Base-by-base conservation (phyloP, 2,113 vertebrate genomes). In the Callipepla squamata region DNA sequence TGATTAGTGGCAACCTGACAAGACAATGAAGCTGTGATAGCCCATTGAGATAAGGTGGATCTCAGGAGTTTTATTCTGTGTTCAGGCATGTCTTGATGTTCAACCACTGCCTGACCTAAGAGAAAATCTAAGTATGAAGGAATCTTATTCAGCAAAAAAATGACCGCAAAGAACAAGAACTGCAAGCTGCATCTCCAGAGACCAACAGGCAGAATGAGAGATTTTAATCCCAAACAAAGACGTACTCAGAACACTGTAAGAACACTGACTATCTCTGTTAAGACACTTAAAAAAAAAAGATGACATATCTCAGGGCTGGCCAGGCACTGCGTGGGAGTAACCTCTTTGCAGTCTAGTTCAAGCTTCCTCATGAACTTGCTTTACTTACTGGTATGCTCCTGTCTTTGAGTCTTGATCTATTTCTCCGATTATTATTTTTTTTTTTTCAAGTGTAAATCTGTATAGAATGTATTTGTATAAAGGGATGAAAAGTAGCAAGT, bases 401-500 rank as follows among this genome's bases (percentile, higher is more conserved):
- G 72, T 51, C 74, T 66, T 68, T 85, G 68, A 85, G 36, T 40
- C 61, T 58, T 48, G 48, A 76, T 48, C 59, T 82, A 79, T 73
- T 58, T 78, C 84, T 97, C 84, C 91, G 86, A 93, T 58, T 22
- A 12, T 40, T 40, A 11, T 40, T 40, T 9, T 40, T 21, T 70
- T 25, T 20, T 78, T 79, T 77, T 79, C 80, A 87, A 72, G 72
- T 8, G 3, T 61, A 50, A 12, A 74, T 93, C 89, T 84, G 68
- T 91, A 88, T 44, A 51, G 38, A 89, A 91, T 84, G 66, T 95
- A 63, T 78, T 89, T 94, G 50, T 74, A n/a, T 55, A 89, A 92
- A 63, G 55, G 90, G n/a, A 90, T 82, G 85, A 91, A 97, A 87
- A 96, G 55, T 23, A 26, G 47, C 76, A 80, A 94, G 83, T 58